phyloP scores from a whole-genome alignment of 2,113 vertebrate genomes.

The Athene cunicularia region DNA sequence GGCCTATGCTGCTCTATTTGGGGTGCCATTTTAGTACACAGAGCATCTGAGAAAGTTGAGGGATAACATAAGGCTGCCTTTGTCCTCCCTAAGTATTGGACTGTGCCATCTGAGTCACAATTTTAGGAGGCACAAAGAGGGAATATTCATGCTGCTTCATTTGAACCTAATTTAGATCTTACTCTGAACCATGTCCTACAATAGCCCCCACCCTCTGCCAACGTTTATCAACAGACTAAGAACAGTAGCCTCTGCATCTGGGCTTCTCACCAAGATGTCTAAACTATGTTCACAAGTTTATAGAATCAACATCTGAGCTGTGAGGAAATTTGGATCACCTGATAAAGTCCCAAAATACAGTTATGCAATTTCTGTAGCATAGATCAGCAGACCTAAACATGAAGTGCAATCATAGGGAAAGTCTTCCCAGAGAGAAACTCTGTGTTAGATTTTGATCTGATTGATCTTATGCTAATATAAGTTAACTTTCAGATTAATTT shows the following conservation, averaged over 20 bases:
- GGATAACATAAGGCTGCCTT: neutral
- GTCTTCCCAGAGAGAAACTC: neutral
- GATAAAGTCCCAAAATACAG: neutral
- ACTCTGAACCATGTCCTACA: neutral
- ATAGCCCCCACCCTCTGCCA: neutral
- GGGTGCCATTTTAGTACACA: neutral
- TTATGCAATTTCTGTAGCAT: neutral
- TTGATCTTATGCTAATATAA: neutral
- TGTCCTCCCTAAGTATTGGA: neutral
- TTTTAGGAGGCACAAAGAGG: neutral
- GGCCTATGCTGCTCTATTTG: neutral
- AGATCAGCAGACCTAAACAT: neutral
- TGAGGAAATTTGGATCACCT: neutral
- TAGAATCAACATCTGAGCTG: neutral
- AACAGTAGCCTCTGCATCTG: neutral
- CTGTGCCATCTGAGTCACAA: neutral
- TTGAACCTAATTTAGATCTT: neutral
- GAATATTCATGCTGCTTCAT: neutral
- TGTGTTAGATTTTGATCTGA: neutral
- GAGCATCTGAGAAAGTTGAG: neutral
- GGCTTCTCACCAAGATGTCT: neutral
- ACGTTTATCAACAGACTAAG: neutral
- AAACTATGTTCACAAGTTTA: neutral
- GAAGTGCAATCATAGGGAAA: neutral
- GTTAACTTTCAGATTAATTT: neutral